phyloP scores from a whole-genome alignment of 2,113 vertebrate genomes.

The Tricholaema leucomelas region DNA sequence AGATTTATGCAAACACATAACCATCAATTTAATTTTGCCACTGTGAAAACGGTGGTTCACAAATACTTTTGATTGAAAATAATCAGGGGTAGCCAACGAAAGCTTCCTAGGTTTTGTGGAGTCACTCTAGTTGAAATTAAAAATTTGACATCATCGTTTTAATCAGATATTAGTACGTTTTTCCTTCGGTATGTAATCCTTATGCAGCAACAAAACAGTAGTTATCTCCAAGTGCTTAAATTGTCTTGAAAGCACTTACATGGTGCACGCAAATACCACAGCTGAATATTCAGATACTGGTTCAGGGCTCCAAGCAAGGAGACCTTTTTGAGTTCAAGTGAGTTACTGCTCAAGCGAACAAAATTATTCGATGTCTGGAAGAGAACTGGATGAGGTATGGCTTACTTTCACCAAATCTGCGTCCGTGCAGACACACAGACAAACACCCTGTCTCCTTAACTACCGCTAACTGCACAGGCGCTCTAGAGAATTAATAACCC shows the following conservation, averaged over 20 bases:
- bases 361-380: not conserved
- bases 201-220: rapidly evolving
- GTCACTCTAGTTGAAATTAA: not conserved
- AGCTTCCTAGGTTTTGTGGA: not conserved
- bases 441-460: rapidly evolving
- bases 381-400: rapidly evolving
- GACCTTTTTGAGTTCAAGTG: not conserved
- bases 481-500: rapidly evolving
- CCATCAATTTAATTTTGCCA: not conserved
- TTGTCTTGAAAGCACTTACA: rapidly evolving
- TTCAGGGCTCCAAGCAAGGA: not conserved
- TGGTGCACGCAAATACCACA: rapidly evolving
- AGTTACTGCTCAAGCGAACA: not conserved
- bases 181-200: not conserved
- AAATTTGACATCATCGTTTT: not conserved
- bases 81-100: not conserved
- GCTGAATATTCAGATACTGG: too few species aligned
- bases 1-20: not conserved
- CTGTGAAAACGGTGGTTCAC: not conserved
- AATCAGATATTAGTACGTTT: not conserved
- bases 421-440: rapidly evolving
- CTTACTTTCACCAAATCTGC: not conserved
- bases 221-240: rapidly evolving
- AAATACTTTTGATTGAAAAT: not conserved
- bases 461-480: not conserved